phyloP scores from a whole-genome alignment of 1,140 invertebrate species.

The Calosoma granatense region DNA sequence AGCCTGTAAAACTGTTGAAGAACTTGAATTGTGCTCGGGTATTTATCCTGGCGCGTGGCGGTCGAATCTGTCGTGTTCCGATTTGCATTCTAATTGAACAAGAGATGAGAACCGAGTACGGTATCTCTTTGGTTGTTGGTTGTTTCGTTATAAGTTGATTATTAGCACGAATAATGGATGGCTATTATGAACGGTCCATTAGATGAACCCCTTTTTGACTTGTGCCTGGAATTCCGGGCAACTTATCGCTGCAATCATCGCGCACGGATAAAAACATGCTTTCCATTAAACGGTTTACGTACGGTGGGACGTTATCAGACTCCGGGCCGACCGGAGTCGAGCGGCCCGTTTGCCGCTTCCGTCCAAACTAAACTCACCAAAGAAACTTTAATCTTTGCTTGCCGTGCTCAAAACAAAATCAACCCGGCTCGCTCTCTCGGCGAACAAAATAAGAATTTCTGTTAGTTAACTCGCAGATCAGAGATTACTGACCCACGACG shows the following conservation, averaged over 20 bases:
- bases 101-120: too few relatives aligned
- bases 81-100: too few relatives aligned
- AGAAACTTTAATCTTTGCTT: neutral
- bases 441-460: neutral
- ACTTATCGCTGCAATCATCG: neutral
- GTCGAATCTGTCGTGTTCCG: too few relatives aligned
- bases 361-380: neutral
- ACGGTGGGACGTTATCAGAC: neutral
- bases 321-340: neutral
- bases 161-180: neutral
- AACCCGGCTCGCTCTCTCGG: neutral
- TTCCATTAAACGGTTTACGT: conserved; percentile 7
- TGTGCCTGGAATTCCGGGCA: neutral
- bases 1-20: too few relatives aligned
- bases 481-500: neutral
- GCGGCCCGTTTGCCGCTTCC: neutral
- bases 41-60: too few relatives aligned
- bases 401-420: neutral
- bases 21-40: too few relatives aligned
- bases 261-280: conserved; percentile 2
- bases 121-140: too few relatives aligned
- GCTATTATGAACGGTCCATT: neutral
- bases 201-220: neutral
- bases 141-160: neutral
- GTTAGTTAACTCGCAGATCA: neutral